Evolutionary conservation across 37 sponge, comb jelly and placozoan genomes (phyloP).

Genomic region (Ianthella basta): DNA sequence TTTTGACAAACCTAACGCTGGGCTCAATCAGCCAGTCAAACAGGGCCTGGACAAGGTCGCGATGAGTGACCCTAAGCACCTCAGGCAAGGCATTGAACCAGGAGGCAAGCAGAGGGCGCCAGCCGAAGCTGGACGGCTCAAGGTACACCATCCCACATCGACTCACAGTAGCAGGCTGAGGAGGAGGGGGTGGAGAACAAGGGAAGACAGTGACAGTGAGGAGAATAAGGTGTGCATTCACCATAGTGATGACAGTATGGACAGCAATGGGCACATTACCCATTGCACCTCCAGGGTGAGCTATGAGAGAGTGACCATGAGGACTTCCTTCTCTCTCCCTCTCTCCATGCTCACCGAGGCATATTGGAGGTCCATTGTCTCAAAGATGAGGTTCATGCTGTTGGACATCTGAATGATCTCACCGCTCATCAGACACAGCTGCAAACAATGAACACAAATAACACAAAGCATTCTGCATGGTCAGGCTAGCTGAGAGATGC

Average conservation of each 20-base stretch:
- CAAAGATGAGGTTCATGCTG: constrained; percentile 98
- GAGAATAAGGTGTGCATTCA: not conserved
- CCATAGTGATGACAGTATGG: too few species aligned
- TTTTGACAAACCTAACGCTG: constrained; percentile 64
- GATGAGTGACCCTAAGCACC: constrained; percentile 43
- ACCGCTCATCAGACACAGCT: constrained; percentile 98
- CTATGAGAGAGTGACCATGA: too few species aligned
- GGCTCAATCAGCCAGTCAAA: constrained; percentile 86
- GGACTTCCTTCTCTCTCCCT: too few species aligned
- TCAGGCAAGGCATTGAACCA: constrained; percentile 74
- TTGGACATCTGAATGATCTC: constrained; percentile 98
- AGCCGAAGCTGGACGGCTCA: constrained; percentile 94
- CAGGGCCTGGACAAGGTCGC: constrained; percentile 57
- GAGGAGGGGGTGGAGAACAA: not conserved
- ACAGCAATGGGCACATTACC: not conserved
- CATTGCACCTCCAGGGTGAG: not conserved
- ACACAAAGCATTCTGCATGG: too few species aligned
- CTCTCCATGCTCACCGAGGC: constrained; percentile 72
- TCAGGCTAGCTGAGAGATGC: too few species aligned
- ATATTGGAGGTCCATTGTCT: constrained; percentile 92
- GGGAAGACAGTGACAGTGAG: not conserved
- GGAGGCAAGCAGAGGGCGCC: constrained; percentile 87
- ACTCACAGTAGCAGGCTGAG: constrained; percentile 97
- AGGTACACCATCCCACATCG: constrained; percentile 99
- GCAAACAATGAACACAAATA: not conserved